Conservation (phyloP, 1,140 invertebrate genomes). For the Globodera ellingtonae region DNA sequence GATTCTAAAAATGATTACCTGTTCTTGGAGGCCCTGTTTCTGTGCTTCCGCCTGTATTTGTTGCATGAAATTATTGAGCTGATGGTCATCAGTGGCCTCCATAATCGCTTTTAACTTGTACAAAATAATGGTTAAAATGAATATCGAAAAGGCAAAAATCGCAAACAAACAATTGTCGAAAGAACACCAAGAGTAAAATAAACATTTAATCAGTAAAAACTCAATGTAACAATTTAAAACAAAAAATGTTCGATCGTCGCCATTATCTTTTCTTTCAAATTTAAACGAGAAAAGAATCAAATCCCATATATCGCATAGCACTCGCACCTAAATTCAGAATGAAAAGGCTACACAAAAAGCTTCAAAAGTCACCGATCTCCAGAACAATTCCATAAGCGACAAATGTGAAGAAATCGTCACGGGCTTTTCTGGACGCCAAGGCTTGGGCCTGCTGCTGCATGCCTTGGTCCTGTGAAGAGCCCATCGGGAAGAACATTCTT, state of each 20-base stretch:
- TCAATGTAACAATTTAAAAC: too few relatives aligned
- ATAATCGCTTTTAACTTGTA: not conserved
- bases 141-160: not conserved
- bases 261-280: not conserved
- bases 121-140: not conserved
- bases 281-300: conserved; percentile 22
- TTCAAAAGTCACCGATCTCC: conserved; percentile 24
- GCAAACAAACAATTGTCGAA: not conserved
- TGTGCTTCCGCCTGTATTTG: conserved; percentile 39
- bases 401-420: conserved; percentile 25
- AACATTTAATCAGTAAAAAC: not conserved
- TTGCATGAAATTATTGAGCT: conserved; percentile 28
- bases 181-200: not conserved
- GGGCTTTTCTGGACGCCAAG: not conserved
- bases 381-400: conserved; percentile 22
- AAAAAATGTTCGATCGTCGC: not conserved
- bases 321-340: conserved; percentile 13
- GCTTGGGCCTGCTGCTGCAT: not conserved
- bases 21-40: conserved; percentile 37
- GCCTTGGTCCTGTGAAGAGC: not conserved
- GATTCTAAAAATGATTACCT: conserved; percentile 8
- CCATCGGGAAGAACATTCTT: not conserved
- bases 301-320: conserved; percentile 14
- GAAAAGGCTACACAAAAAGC: not conserved
- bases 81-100: conserved; percentile 23